Base-by-base conservation (phyloP, 2,888 invertebrate species). In the Orchesellides sinensis region DNA sequence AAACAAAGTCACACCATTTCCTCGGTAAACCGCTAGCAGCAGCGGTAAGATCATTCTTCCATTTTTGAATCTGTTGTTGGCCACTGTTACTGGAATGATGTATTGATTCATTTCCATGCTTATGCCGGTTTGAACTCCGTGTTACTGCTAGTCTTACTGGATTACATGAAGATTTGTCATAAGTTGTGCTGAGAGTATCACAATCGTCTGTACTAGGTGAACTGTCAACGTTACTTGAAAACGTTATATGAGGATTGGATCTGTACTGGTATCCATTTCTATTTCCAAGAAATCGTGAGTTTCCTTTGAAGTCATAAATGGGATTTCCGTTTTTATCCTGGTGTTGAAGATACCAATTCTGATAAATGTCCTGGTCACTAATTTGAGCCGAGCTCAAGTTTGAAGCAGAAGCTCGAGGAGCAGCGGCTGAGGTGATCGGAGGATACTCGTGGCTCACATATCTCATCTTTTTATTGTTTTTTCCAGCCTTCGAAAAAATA, bases 1-100 rank as follows among this genome's bases (percentile, higher is more conserved):
- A 84, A 21, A 86, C 86, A 80, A 86, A 86, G 66, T 86, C 86
- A 66, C 86, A 83, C 83, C 80, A 81, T 74, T 79, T 83, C 54
- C 80, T 61, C 4, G 80, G 83, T 8, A 84, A n/a, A 1, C 8
- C 77, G 68, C 81, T 84, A 12, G 83, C 79, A 8, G 85, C 81
- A 14, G 77, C 61, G 25, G 84, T 73, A 17, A 83, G 27, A n/a
- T 85, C 85, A 70, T 54, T 84, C 68, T 81, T 85, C 85, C 83
- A 84, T 68, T 84, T 85, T 40, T 84, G 80, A 68, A 66, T 80
- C 29, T 73, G 77, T 10, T 77, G 72, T 6, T 61, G 77, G 5
- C 80, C 66, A 65, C 29, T 69, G 19, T 12, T 69, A 23, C 40
- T n/a, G 25, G 23, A 5, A 49, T 29, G 4, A n/a, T 45, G 6